phyloP scores from a whole-genome alignment of 2,888 invertebrate genomes.

The Drosophila mercatorum region DNA sequence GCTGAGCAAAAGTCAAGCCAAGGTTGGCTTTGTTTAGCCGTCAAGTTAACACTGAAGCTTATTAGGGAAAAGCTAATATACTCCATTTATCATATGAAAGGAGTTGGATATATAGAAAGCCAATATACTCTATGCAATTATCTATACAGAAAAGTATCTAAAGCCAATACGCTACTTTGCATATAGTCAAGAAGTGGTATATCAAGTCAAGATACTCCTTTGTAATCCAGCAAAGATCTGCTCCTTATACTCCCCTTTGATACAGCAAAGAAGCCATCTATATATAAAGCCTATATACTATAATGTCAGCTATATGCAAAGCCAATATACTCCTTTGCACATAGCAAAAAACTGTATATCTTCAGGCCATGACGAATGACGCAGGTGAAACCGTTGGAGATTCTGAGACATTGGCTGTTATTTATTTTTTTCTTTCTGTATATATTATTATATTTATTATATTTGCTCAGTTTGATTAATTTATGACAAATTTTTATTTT shows the following conservation, averaged over 20 bases:
- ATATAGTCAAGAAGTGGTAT: too few relatives aligned
- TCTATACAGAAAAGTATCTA: background rate
- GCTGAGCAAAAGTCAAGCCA: background rate
- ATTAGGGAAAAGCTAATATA: background rate
- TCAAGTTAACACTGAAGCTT: background rate
- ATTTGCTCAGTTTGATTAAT: conserved; percentile 32
- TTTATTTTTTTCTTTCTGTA: background rate
- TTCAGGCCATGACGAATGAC: conserved; percentile 33
- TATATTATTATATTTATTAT: conserved; percentile 7
- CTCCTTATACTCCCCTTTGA: background rate
- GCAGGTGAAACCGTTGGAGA: conserved; percentile 54
- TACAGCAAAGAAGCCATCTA: background rate
- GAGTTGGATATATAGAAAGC: background rate
- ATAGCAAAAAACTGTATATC: background rate
- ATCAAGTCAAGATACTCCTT: background rate
- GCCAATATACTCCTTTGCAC: background rate
- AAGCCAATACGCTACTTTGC: background rate
- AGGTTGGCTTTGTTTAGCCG: background rate
- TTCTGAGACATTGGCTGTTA: conserved; percentile 22
- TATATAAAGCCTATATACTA: background rate
- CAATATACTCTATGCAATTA: background rate
- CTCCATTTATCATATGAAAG: background rate
- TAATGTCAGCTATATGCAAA: background rate
- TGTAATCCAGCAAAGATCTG: background rate
- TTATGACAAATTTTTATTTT: conserved; percentile 13